Evolutionary conservation across 2,113 vertebrate genomes (phyloP), one percentile per base, ranked within the genome.

Genomic region (Kryptolebias marmoratus): DNA sequence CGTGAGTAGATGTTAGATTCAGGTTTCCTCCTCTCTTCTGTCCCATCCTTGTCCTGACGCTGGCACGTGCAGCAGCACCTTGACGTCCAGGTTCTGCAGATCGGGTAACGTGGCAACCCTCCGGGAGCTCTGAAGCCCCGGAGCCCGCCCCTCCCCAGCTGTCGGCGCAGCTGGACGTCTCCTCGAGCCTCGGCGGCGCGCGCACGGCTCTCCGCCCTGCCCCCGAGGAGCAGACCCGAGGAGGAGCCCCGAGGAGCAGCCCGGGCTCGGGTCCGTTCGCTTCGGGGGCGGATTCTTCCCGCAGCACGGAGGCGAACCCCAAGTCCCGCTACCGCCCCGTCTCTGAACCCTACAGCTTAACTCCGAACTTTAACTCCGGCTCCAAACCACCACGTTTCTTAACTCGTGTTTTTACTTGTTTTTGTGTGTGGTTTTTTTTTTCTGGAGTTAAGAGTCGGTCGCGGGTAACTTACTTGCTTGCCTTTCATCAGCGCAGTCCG

Each of bases 51-150:
- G 22, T 22, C 22, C 22, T 22, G 22, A 22, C 22, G 22, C 22
- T 22, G 22, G 22, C 22, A 22, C 22, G 22, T 22, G 22, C 22
- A 22, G 22, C 22, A 22, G 22, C 22, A 22, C 22, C 22, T 22
- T 22, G 22, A 22, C 22, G 22, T 22, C 22, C 22, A 22, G 22
- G 22, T 22, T 78, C 84, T 68, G 77, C 72, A 84, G 85, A 88
- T 92, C 89, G 82, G 4, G 76, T 86, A 36, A 80, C 92, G 92
- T 94, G 91, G 91, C 91, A 92, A 64, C 64, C 36, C 64, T 1
- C 42, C 32, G 36, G 27, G 55, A 62, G 53, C 36, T 15, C 15
- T 18, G 0, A 30, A 70, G 52, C 30, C 16, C 68, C 64, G 44
- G 6, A 0, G 5, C 81, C 83, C 79, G 79, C 82, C 87, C 80